Evolutionary conservation across 2,797 vertebrate genomes (phyloP), one percentile per base, ranked within the genome.

Genomic region (Emydoidea blandingii): DNA sequence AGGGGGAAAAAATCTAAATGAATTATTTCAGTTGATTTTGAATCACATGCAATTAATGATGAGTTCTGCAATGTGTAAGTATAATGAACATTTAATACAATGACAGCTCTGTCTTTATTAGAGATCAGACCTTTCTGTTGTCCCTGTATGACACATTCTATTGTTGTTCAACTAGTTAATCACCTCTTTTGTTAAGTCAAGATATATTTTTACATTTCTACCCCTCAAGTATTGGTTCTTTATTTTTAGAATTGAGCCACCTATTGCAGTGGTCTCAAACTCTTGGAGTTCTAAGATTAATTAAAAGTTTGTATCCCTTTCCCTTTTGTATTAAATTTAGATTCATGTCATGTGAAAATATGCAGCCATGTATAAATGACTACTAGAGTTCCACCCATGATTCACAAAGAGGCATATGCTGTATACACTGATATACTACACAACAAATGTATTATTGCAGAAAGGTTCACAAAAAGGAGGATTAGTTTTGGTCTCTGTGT

Each of bases 351-450:
- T 7, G 37, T 97, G 95, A 95, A 96, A 96, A 94, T 85, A 88
- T 89, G 83, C 86, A 96, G 89, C 10, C 74, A 87, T 79, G 89
- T 93, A 96, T 96, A 97, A 96, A 97, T 94, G 95, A 4, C 65
- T 56, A 3, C 0, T 89, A 91, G 88, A 87, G 34, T 80, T 91
- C 93, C 94, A 50, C 80, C 34, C 83, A 14, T 74, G 83, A 72
- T 93, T 94, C 50, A 72, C 92, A 34, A 72, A 89, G 74, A 87
- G 41, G 88, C 52, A 80, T 76, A 90, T 86, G 90, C 89, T 87
- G 57, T 59, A 90, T 87, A 79, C 91, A 92, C 41, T 87, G 82
- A 90, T 82, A 87, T 3, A 59, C 52, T 54, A 68, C 78, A 87
- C 90, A 90, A 74, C 54, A 10, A 18, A 44, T 41, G 37, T 72